phyloP scores from a whole-genome alignment of 2,797 vertebrate species.

The Rhinella marina region DNA sequence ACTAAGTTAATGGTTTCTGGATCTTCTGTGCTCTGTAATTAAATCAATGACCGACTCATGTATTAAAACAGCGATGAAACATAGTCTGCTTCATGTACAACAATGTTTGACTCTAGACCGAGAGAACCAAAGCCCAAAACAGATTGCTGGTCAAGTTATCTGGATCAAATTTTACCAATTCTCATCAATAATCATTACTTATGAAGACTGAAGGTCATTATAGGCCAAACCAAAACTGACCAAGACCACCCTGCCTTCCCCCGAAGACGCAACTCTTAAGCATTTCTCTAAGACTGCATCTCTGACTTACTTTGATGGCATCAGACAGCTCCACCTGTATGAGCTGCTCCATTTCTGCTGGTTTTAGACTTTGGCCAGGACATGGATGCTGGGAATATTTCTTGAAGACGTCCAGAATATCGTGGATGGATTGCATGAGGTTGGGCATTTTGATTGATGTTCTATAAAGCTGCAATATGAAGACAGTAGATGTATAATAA shows the following conservation, averaged over 20 bases:
- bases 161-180: neutral
- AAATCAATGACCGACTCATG: neutral
- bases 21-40: conserved; percentile 45
- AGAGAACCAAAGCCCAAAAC: neutral
- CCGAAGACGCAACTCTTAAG: neutral
- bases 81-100: neutral
- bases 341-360: conserved; percentile 53
- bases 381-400: conserved; percentile 26
- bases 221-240: neutral
- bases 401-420: conserved; percentile 7
- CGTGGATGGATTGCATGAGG: conserved; percentile 46
- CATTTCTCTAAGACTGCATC: neutral
- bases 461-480: conserved; percentile 20
- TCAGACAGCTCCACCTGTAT: conserved; percentile 51
- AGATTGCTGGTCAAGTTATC: neutral
- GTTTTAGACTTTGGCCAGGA: conserved; percentile 32
- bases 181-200: neutral
- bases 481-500: neutral
- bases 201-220: neutral
- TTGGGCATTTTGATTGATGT: conserved; percentile 45
- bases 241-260: neutral
- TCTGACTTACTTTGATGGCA: conserved; percentile 46
- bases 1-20: conserved; percentile 40
- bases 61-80: neutral
- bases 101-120: too few species aligned